Base-by-base conservation (phyloP, 2,888 invertebrate species). In the Empis stercorea region DNA sequence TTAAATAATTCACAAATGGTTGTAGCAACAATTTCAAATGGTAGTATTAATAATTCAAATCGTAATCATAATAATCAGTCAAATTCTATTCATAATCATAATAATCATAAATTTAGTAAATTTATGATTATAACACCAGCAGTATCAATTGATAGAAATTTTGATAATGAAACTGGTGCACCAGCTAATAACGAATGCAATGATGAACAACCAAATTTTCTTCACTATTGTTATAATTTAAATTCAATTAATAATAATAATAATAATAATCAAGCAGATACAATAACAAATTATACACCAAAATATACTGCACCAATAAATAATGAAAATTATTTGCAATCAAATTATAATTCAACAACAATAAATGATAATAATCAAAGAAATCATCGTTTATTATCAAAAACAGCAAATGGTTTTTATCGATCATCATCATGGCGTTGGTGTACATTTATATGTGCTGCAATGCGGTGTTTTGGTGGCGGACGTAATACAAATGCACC, bases 121-220 rank as follows among this genome's bases (percentile, higher is more conserved):
- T 68, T 66, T 53, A 63, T 68, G 62, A 66, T 68, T 50, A 65
- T 69, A 46, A 68, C 66, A 44, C 68, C 68, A 48, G 68, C 66
- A 50, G 68, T 69, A 30, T 65, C 66, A 11, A 69, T 69, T 43
- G 68, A 69, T 58, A 62, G 66, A 44, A 62, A 64, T 54, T 63
- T 63, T 50, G 64, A 64, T 32, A 57, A 61, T 37, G 61, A 61
- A 44, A 54, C 54, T 38, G 57, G 58, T 40, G 52, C 54, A 3
- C 53, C 53, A 32, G 59, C 59, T 39, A 58, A 57, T 44, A 60
- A 59, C 44, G 34, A 48, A 42, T 17, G 44, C 3, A 40, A 17
- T 40, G 14, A 40, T 20, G 14, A 11, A 27, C 10, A 11, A 27
- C 2, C 23, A n/a, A 40, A 40, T 40, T 40, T 27, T 14, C 34